Evolutionary conservation across 2,113 vertebrate species (phyloP), one percentile per base, ranked within the genome.

Genomic region (Microcebus lehilahytsara): DNA sequence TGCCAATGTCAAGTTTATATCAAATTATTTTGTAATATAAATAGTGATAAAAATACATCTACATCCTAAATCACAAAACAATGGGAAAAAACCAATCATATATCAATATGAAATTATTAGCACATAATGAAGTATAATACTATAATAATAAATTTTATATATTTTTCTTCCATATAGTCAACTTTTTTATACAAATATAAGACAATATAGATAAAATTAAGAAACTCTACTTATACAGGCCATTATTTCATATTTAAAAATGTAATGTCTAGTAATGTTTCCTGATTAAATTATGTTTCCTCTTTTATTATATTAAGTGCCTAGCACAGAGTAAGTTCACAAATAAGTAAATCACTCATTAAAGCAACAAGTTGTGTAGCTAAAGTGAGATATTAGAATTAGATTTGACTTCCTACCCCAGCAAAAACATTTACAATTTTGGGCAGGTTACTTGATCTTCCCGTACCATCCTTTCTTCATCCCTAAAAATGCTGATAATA

Each of bases 11-110:
- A 92, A 93, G 25, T 92, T 66, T 80, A 85, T 58, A 89, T 93
- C 69, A 94, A 95, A 71, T 64, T 91, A 91, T 66, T 94, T 96
- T 56, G 34, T 6, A 93, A 34, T 46, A 74, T 86, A 93, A 96
- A 84, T 7, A 96, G n/a, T 40, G 53, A 79, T 92, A 78, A 95
- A 72, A 90, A 53, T 42, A 53, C 53, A 5, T 90, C 46, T 67
- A 30, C 37, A 23, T 69, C 12, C 32, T 66, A 83, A 95, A 78
- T 94, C 19, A 27, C 42, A 89, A 85, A 84, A 56, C 23, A 71
- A 60, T 72, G 40, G 40, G 0, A 80, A 89, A 80, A 89, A 69
- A 9, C 4, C n/a, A 19, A 40, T 81, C 27, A 32, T 42, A n/a
- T 5, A 69, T 86, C n/a, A 85, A 30, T 88, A 75, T 77, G 16